A percentile compares a stretch with the other conserved stretches of the same genome.
These are phyloP conservation scores for Drosophila ambigua DNA, from an alignment of 1,140 invertebrate species.

Conservation along the genomic window DNA sequence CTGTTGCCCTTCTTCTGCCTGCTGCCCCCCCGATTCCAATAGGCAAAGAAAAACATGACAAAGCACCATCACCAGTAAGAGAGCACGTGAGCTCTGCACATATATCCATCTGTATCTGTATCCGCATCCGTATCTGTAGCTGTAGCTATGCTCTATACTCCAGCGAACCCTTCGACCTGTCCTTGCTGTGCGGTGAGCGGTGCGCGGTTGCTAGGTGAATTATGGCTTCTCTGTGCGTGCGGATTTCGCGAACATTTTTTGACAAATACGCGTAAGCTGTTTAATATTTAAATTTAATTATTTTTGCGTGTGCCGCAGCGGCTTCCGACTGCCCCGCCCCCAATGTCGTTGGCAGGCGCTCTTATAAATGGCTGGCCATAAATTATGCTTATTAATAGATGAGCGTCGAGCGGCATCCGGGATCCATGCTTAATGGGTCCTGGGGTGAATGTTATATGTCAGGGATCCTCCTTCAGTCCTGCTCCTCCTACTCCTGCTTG, in stretches of 20 bases:
- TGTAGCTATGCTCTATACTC: background rate
- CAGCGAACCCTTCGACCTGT: conserved; percentile 1
- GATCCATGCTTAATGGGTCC: conserved; percentile 45
- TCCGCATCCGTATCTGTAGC: background rate
- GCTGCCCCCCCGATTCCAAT: background rate
- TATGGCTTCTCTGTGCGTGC: conserved; percentile 63
- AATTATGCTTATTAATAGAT: conserved; percentile 74
- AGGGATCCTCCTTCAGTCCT: conserved; percentile 4
- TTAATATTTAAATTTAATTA: conserved; percentile 83
- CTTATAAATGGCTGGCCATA: conserved; percentile 63
- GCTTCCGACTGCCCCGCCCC: background rate
- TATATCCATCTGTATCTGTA: conserved; percentile 8
- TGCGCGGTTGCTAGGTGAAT: conserved; percentile 62
- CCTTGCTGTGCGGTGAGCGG: conserved; percentile 24
- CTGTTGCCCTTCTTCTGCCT: no score
- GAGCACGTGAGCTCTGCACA: conserved; percentile 48
- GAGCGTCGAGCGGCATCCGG: conserved; percentile 36
- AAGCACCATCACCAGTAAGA: conserved; percentile 12
- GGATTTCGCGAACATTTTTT: conserved; percentile 49
- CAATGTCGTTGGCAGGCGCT: conserved; percentile 2
- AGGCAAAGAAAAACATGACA: conserved; percentile 56
- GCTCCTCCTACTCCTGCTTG: background rate
- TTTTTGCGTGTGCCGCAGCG: conserved; percentile 55
- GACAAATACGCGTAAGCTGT: conserved; percentile 73
- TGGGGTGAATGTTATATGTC: conserved; percentile 32